Evolutionary conservation across 2,888 invertebrate genomes (phyloP).

Genomic region (Sthenelais limicola): DNA sequence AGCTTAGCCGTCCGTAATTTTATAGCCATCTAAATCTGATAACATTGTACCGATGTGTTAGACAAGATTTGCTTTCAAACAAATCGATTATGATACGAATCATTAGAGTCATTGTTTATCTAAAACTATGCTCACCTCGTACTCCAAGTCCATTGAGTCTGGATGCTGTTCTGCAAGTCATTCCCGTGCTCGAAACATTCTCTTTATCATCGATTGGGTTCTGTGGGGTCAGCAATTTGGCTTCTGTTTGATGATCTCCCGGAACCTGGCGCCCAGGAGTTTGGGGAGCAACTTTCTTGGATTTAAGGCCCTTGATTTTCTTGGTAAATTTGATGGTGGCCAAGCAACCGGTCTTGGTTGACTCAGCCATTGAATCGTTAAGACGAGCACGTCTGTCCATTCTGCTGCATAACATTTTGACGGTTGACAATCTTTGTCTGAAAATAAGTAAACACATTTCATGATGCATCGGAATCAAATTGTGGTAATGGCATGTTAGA

Average conservation of each 20-base stretch:
- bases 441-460: too few species aligned
- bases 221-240: background rate
- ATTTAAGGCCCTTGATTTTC: constrained; percentile 11
- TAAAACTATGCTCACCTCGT: constrained; percentile 17
- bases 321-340: constrained; percentile 18
- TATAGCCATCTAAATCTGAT: too few species aligned
- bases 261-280: background rate
- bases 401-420: constrained; percentile 18
- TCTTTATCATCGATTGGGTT: constrained; percentile 1
- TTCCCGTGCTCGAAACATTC: constrained; percentile 17
- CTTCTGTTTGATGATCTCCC: too few species aligned
- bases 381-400: constrained; percentile 24
- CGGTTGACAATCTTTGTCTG: too few species aligned
- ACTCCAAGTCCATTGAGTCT: constrained; percentile 26
- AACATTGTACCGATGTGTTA: too few species aligned
- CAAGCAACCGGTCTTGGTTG: constrained; percentile 25
- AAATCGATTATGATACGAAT: too few species aligned
- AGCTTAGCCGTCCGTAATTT: too few species aligned
- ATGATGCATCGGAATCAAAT: too few species aligned
- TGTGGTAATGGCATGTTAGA: too few species aligned
- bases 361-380: constrained; percentile 13
- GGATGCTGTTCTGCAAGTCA: constrained; percentile 22
- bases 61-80: too few species aligned
- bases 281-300: background rate
- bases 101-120: background rate